phyloP scores from a whole-genome alignment of 2,797 vertebrate genomes.

The Hydrophis major region DNA sequence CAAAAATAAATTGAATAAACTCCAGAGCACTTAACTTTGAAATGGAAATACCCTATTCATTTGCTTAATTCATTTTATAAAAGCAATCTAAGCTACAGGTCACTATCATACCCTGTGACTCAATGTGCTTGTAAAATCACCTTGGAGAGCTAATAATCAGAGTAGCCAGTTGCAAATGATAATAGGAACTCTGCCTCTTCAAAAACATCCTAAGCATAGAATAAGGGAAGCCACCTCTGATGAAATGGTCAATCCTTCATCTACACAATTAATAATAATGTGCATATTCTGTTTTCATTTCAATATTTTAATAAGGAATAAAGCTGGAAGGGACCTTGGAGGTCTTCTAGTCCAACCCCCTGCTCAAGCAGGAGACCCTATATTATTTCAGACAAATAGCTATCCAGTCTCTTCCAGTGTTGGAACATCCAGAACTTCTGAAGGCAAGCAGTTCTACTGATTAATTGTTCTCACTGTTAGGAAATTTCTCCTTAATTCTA shows the following conservation, averaged over 20 bases:
- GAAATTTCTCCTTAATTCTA: background rate
- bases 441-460: background rate
- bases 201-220: background rate
- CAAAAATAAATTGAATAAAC: background rate
- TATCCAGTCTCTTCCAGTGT: background rate
- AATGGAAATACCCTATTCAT: background rate
- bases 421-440: background rate
- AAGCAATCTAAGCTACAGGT: background rate
- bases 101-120: background rate
- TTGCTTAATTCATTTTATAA: background rate
- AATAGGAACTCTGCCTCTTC: background rate
- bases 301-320: background rate
- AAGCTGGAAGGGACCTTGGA: background rate
- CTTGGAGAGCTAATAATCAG: background rate
- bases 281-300: background rate
- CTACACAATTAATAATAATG: background rate
- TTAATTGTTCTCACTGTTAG: background rate
- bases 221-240: background rate
- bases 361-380: background rate
- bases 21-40: background rate
- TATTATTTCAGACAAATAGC: background rate
- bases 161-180: background rate
- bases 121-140: background rate
- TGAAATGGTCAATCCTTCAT: background rate
- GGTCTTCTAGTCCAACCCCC: background rate